Evolutionary conservation across 1,140 invertebrate species (phyloP).

Genomic region (Pogonomyrmex barbatus): DNA sequence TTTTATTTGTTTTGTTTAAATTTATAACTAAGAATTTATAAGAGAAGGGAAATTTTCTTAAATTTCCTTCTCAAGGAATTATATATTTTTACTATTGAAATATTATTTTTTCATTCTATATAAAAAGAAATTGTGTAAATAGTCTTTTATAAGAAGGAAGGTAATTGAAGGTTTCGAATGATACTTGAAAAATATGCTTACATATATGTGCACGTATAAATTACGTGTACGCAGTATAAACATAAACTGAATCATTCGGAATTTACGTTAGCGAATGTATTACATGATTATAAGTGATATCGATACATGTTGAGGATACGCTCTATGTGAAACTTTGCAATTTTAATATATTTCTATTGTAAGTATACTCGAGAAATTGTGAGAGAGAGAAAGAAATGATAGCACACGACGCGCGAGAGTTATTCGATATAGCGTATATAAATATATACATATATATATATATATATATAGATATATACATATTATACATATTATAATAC

Average conservation of each 20-base stretch:
- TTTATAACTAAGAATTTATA: not conserved
- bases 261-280: constrained; percentile 72
- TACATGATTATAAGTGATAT: constrained; percentile 69
- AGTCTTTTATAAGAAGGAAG: not conserved
- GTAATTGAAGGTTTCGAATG: constrained; percentile 34
- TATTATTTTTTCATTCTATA: not conserved
- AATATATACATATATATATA: constrained; percentile 61
- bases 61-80: not conserved
- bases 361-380: constrained; percentile 67
- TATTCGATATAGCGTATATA: constrained; percentile 65
- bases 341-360: constrained; percentile 84
- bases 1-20: not conserved
- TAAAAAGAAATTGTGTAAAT: not conserved
- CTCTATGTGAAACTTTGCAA: constrained; percentile 78
- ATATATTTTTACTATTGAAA: not conserved
- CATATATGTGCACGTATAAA: constrained; percentile 5
- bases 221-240: constrained; percentile 26
- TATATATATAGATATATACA: constrained; percentile 53
- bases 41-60: not conserved
- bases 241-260: constrained; percentile 59
- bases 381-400: not conserved
- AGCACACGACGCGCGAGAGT: constrained; percentile 41
- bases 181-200: constrained; percentile 28
- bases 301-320: constrained; percentile 63
- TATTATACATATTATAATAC: constrained; percentile 60